Evolutionary conservation across 2,888 invertebrate species (phyloP), one percentile per base, ranked within the genome.

Genomic region (Rapana venosa): DNA sequence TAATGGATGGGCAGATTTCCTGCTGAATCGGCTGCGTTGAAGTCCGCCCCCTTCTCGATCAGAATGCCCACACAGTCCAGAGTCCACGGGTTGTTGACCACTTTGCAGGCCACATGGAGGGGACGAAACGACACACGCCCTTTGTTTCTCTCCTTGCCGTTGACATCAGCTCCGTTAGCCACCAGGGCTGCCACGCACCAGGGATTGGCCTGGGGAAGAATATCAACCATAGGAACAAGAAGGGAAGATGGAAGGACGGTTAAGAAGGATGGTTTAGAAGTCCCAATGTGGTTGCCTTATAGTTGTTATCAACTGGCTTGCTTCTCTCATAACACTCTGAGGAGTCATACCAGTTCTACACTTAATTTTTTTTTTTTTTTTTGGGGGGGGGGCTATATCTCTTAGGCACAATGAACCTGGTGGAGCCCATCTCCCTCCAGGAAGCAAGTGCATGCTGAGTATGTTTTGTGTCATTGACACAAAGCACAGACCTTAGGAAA

Each of bases 21-120:
- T 1, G 8, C 6, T 17, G 13, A 13, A 15, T 79, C 79, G 32
- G 22, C 15, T 32, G 32, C 79, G 17, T 79, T 32, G 79, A 79
- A 15, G 35, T 79, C 79, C 32, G 79, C 79, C 79, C 79, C 79
- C 79, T 79, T 79, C 79, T 79, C 20, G 5, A 79, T 17, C 79
- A 79, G 35, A 32, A 79, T 79, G 36, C 35, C 32, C 35, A 35
- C 79, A 35, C 79, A 79, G 79, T 79, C 79, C 79, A 79, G 17
- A 15, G 17, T 17, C 35, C 79, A 35, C 32, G 79, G 79, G 79
- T 32, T 35, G n/a, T 32, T 17, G 6, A 8, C n/a, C 22, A 26
- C 66, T 79, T 35, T 35, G 35, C 32, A 77, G 2, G 30, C 79
- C 35, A 32, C 35, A 22, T 79, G 79, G 79, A 79, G 32, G 35